Evolutionary conservation across 2,113 vertebrate genomes (phyloP).

Genomic region (Tachysurus fulvidraco): DNA sequence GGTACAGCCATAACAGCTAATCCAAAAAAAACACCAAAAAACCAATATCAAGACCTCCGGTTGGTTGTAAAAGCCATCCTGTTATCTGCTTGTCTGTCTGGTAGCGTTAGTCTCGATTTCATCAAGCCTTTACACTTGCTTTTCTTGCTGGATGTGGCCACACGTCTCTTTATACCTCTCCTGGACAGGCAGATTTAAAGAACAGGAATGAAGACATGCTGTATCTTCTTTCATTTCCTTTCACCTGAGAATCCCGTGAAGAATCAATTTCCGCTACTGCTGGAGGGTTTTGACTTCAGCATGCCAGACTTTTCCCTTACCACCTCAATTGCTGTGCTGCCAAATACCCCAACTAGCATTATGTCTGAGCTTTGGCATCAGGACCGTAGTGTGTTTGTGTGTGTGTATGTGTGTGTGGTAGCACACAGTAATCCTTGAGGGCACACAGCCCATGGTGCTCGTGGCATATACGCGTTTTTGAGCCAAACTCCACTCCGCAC

Average conservation of each 20-base stretch:
- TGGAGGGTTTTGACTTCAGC: conserved; percentile 39
- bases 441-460: conserved; percentile 21
- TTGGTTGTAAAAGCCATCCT: background rate
- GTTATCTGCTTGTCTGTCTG: background rate
- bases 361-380: conserved; percentile 19
- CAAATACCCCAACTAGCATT: conserved; percentile 28
- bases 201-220: conserved; percentile 15
- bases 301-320: background rate
- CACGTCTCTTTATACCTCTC: background rate
- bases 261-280: conserved; percentile 27
- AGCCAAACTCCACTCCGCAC: conserved; percentile 28
- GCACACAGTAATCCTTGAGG: background rate
- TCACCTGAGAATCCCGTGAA: conserved; percentile 39
- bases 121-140: background rate
- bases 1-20: too few species aligned
- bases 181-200: background rate
- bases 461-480: background rate
- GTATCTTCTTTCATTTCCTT: conserved; percentile 2
- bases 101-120: background rate
- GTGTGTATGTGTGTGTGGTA: background rate
- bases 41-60: background rate
- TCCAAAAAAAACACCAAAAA: background rate
- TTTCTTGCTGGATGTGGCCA: background rate
- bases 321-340: conserved; percentile 11
- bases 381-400: background rate